These are phyloP conservation scores for Cromileptes altivelis DNA, from an alignment of 2,113 vertebrate species.

Conservation along the genomic window DNA sequence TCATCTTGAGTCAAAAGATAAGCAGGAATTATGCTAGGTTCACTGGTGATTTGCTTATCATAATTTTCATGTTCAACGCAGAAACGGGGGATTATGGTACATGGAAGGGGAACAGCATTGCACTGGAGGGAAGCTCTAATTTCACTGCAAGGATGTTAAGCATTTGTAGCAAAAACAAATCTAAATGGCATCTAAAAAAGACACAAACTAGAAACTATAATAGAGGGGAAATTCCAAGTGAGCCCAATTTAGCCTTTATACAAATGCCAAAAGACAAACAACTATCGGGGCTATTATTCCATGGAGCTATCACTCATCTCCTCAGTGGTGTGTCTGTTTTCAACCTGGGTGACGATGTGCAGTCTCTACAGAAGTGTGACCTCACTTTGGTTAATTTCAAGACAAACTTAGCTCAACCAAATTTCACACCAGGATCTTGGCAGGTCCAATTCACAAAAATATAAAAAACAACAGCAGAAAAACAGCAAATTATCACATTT, in stretches of 20 bases:
- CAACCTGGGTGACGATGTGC: slow-evolving; percentile 26
- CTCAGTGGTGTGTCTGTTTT: slow-evolving; percentile 27
- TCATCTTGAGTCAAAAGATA: not conserved
- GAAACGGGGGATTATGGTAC: slow-evolving; percentile 25
- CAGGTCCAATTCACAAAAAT: not conserved
- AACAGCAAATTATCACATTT: not conserved
- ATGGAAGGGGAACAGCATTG: not conserved
- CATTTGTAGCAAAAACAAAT: slow-evolving; percentile 50
- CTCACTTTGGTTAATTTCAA: slow-evolving; percentile 37
- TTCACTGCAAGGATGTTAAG: slow-evolving; percentile 36
- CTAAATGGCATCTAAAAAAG: slow-evolving; percentile 50
- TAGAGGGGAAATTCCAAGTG: slow-evolving; percentile 67
- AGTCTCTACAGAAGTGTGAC: slow-evolving; percentile 33
- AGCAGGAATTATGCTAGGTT: slow-evolving; percentile 1
- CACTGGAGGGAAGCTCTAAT: slow-evolving; percentile 19
- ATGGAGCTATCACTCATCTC: slow-evolving; percentile 14
- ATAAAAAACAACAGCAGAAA: no score
- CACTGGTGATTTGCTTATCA: slow-evolving; percentile 23
- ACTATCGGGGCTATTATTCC: slow-evolving; percentile 48
- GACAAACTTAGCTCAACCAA: slow-evolving; percentile 6
- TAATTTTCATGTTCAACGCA: slow-evolving; percentile 26
- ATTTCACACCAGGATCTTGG: not conserved
- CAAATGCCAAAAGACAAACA: slow-evolving; percentile 52
- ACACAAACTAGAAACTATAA: slow-evolving; percentile 43
- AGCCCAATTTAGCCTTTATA: slow-evolving; percentile 49